Percentiles rank a stretch among this genome's conserved stretches.
Evolutionary conservation across 1,140 invertebrate genomes (phyloP).

Genomic region (Drosophila equinoxialis): DNA sequence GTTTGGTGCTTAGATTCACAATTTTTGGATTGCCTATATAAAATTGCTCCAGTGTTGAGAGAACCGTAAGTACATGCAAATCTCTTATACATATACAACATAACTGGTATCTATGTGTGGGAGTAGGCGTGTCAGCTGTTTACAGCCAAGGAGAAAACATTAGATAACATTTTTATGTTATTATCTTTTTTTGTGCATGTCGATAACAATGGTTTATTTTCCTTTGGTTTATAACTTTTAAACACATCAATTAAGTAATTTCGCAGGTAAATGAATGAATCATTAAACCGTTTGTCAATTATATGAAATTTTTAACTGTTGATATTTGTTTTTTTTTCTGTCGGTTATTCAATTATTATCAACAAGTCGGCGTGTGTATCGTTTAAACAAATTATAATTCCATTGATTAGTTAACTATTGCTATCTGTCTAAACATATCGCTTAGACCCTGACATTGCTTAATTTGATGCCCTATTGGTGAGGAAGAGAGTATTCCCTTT

Average conservation of each 20-base stretch:
- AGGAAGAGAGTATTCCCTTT: too few relatives aligned
- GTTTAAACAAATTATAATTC: neutral
- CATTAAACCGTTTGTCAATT: conserved; percentile 34
- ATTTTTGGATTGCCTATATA: conserved; percentile 90
- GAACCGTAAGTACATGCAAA: conserved; percentile 89
- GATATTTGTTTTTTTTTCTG: neutral
- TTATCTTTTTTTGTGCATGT: neutral
- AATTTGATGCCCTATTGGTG: neutral
- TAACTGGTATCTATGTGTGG: neutral
- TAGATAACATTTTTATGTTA: conserved; percentile 20
- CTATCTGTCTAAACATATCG: neutral
- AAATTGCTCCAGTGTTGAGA: conserved; percentile 89
- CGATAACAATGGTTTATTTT: neutral
- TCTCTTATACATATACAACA: conserved; percentile 21
- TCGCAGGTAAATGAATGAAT: conserved; percentile 36
- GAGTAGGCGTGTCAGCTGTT: conserved; percentile 39
- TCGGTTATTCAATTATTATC: neutral
- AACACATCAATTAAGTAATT: neutral
- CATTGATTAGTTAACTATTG: neutral
- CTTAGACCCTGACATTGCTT: neutral
- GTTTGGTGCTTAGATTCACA: conserved; percentile 89
- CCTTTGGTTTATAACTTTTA: neutral
- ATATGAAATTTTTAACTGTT: conserved; percentile 34
- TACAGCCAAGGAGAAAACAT: conserved; percentile 57
- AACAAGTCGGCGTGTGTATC: neutral